A percentile compares a stretch with the other conserved stretches of the same genome.
phyloP scores from a whole-genome alignment of 2,888 invertebrate genomes.

The Andrena bucephala region DNA sequence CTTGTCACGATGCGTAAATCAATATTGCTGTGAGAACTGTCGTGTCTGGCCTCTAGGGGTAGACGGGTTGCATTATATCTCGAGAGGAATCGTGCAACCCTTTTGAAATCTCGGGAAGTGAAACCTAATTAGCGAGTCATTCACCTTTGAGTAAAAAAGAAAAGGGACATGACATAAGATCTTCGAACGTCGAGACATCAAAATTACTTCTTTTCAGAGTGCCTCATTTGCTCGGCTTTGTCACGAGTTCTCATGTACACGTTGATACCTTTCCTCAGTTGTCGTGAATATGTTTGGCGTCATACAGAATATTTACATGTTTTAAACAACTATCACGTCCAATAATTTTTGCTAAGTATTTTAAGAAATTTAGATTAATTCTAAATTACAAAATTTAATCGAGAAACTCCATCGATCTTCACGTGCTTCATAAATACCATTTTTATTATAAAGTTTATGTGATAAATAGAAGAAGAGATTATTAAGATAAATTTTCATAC shows the following conservation, averaged over 20 bases:
- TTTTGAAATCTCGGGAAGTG: constrained; percentile 70
- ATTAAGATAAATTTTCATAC: no score
- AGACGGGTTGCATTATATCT: constrained; percentile 38
- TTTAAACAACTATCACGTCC: not conserved
- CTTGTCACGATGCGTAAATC: constrained; percentile 31
- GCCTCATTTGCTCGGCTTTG: not conserved
- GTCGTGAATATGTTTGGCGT: not conserved
- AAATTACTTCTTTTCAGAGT: constrained; percentile 21
- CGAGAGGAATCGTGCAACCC: constrained; percentile 51
- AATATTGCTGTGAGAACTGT: constrained; percentile 36
- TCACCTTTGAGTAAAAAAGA: constrained; percentile 64
- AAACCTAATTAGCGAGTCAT: constrained; percentile 78
- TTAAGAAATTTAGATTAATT: not conserved
- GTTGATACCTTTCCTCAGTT: not conserved
- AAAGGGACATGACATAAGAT: constrained; percentile 23
- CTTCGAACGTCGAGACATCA: constrained; percentile 17
- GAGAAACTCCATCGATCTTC: no score
- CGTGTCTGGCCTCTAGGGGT: constrained; percentile 18
- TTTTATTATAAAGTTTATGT: no score
- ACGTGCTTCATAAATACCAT: no score
- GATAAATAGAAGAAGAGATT: no score
- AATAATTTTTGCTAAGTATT: not conserved
- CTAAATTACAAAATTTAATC: no score
- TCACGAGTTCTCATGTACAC: not conserved
- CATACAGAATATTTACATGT: not conserved